phyloP scores from a whole-genome alignment of 2,888 invertebrate genomes.

The Caenorhabditis zanzibari region DNA sequence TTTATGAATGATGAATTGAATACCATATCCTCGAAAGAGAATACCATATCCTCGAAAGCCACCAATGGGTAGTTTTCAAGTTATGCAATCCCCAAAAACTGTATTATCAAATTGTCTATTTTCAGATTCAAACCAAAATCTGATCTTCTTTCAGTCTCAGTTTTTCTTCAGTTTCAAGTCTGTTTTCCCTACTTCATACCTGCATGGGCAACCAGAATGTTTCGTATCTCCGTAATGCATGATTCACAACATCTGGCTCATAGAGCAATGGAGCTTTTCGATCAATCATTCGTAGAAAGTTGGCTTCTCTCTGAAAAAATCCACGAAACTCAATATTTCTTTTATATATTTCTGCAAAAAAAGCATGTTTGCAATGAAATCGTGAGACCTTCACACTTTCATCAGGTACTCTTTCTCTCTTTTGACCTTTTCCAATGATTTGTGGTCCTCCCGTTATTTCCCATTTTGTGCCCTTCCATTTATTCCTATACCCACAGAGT shows the following conservation, averaged over 20 bases:
- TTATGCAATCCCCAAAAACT: too few relatives aligned
- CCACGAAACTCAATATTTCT: conserved; percentile 12
- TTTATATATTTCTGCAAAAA: neutral
- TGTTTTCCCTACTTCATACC: conserved; percentile 65
- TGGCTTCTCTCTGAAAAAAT: conserved; percentile 81
- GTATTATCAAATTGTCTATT: neutral
- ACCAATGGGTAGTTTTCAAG: too few relatives aligned
- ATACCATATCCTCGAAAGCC: too few relatives aligned
- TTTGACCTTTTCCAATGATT: conserved; percentile 33
- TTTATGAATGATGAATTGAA: too few relatives aligned
- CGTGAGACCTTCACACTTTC: conserved; percentile 40
- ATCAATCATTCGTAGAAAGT: conserved; percentile 84
- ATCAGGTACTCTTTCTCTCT: neutral
- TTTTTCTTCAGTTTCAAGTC: neutral
- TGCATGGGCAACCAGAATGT: conserved; percentile 85
- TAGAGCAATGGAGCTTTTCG: conserved; percentile 82
- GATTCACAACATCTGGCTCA: conserved; percentile 83
- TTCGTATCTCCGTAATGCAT: conserved; percentile 85
- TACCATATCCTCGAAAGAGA: too few relatives aligned
- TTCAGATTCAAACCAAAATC: neutral
- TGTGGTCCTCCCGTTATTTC: neutral
- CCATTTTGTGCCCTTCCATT: neutral
- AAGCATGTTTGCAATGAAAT: conserved; percentile 10
- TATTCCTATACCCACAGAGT: neutral
- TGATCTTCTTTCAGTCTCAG: neutral